Conservation (phyloP, 2,797 vertebrate genomes). For the Spatula clypeata region DNA sequence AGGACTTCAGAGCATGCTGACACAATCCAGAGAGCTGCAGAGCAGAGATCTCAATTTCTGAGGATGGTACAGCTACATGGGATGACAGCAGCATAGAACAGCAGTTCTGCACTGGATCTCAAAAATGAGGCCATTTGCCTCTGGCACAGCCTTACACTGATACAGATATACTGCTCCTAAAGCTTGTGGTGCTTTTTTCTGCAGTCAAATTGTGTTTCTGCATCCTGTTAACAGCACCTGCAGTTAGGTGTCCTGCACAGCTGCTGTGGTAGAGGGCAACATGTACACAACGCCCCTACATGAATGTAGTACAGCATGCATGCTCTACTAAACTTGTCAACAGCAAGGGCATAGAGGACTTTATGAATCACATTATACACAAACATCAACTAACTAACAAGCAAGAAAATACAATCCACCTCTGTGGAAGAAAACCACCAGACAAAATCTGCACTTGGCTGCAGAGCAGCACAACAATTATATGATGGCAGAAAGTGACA, state of each 20-base stretch:
- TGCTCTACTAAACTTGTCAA: not conserved
- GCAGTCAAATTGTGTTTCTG: not conserved
- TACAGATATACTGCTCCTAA: not conserved
- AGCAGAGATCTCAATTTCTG: not conserved
- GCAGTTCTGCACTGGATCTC: not conserved
- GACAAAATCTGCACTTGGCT: not conserved
- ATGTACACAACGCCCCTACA: too few species aligned
- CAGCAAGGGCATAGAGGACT: not conserved
- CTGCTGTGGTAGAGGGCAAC: too few species aligned
- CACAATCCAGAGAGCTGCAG: fast-evolving
- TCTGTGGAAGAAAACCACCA: fast-evolving
- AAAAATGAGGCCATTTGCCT: not conserved
- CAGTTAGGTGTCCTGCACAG: too few species aligned
- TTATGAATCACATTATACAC: fast-evolving
- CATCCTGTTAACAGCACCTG: not conserved
- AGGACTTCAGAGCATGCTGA: fast-evolving
- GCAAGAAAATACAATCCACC: not conserved
- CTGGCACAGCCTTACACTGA: not conserved
- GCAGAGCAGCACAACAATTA: not conserved
- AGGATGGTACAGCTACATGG: fast-evolving
- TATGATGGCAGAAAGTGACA: not conserved
- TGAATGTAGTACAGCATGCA: too few species aligned
- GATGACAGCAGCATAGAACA: fast-evolving
- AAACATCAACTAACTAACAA: not conserved
- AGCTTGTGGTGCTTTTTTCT: not conserved